Percentiles rank a stretch among this genome's conserved stretches.
These are phyloP conservation scores for Pleuronectes platessa DNA, from an alignment of 2,113 vertebrate species.

Conservation along the genomic window DNA sequence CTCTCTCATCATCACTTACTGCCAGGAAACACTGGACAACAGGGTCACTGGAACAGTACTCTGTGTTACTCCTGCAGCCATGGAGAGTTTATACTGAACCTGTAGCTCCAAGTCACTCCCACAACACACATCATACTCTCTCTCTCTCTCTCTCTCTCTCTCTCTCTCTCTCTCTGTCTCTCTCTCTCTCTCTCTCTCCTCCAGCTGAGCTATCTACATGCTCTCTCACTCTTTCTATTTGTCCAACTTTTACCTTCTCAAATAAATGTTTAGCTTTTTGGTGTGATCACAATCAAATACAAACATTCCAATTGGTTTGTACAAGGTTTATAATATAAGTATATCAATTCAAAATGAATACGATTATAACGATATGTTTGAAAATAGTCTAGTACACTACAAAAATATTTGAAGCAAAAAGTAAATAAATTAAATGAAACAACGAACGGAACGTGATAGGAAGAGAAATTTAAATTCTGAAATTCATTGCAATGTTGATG, in stretches of 20 bases:
- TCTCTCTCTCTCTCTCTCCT: not conserved
- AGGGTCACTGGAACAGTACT: conserved; percentile 29
- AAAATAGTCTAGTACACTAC: not conserved
- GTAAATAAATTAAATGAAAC: not conserved
- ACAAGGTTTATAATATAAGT: too few relatives aligned
- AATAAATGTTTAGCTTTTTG: too few relatives aligned
- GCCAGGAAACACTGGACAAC: conserved; percentile 37
- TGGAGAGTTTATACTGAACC: conserved; percentile 71
- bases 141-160: not conserved
- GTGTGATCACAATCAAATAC: not conserved
- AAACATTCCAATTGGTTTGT: not conserved
- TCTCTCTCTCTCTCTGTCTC: not conserved
- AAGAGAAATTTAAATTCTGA: not conserved
- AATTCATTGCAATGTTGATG: not conserved
- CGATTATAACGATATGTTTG: too few relatives aligned
- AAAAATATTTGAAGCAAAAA: not conserved
- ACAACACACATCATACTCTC: conserved; percentile 57
- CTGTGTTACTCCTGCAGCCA: conserved; percentile 33
- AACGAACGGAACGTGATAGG: not conserved
- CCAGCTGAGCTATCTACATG: too few relatives aligned
- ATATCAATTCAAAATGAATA: too few relatives aligned
- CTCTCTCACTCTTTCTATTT: too few relatives aligned
- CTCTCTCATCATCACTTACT: conserved; percentile 45
- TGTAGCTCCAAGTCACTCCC: conserved; percentile 65
- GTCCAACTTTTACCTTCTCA: too few relatives aligned